These are phyloP conservation scores for Noctua pronuba DNA, from an alignment of 2,888 invertebrate species.

Conservation along the genomic window DNA sequence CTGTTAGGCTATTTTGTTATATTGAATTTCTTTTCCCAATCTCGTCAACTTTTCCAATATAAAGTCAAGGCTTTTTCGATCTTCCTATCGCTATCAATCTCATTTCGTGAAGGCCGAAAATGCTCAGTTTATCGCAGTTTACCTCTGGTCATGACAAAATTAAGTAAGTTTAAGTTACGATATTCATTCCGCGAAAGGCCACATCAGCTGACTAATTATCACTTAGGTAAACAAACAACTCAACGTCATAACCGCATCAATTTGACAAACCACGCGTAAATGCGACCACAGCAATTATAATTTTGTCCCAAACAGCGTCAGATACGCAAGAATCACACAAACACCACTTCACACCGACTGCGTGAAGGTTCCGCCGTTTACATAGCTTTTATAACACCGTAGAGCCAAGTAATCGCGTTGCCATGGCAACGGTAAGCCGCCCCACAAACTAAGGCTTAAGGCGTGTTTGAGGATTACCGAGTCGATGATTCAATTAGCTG, in stretches of 20 bases:
- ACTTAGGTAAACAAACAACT: constrained; percentile 18
- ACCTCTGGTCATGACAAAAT: background rate
- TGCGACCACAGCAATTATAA: constrained; percentile 34
- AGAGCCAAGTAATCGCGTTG: constrained; percentile 66
- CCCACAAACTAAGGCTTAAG: constrained; percentile 60
- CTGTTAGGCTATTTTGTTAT: background rate
- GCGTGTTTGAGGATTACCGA: constrained; percentile 58
- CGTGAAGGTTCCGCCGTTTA: constrained; percentile 39
- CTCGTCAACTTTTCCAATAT: background rate
- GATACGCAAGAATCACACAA: constrained; percentile 34
- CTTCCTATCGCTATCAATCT: background rate
- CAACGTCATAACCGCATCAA: constrained; percentile 9
- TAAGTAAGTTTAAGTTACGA: constrained; percentile 1
- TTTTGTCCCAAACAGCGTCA: constrained; percentile 15
- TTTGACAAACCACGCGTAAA: constrained; percentile 6
- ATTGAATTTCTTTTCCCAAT: constrained; percentile 1
- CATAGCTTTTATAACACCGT: constrained; percentile 60
- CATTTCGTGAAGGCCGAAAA: background rate
- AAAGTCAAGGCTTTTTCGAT: background rate
- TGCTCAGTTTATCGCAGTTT: background rate
- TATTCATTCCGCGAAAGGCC: constrained; percentile 2
- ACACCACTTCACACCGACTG: constrained; percentile 60
- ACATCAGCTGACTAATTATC: constrained; percentile 25
- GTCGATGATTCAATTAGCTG: constrained; percentile 59
- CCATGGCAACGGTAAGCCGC: constrained; percentile 68